Percentiles rank a stretch among this genome's conserved stretches.
These are phyloP conservation scores for Alligator mississippiensis DNA, from an alignment of 2,113 vertebrate species.

Conservation along the genomic window DNA sequence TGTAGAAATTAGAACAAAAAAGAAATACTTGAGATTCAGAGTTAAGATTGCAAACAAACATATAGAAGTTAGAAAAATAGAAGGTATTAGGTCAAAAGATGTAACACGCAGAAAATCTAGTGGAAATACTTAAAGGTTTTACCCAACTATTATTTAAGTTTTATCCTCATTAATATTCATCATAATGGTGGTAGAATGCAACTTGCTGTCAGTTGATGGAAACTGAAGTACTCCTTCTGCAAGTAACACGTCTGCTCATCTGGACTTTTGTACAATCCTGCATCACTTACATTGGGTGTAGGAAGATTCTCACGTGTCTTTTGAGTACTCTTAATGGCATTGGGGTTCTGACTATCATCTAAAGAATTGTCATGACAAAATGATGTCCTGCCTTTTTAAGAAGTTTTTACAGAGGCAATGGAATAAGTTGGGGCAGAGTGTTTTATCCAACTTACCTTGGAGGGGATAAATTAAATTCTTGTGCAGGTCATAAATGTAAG, in stretches of 20 bases:
- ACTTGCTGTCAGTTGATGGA: not conserved
- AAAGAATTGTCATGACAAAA: not conserved
- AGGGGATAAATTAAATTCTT: too few species aligned
- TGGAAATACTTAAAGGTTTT: not conserved
- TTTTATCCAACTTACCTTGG: not conserved
- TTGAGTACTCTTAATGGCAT: not conserved
- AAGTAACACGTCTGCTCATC: not conserved
- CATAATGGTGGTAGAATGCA: not conserved
- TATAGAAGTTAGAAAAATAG: not conserved
- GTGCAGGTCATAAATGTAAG: too few species aligned
- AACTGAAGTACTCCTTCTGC: not conserved
- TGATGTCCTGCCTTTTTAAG: not conserved
- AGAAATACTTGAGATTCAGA: not conserved
- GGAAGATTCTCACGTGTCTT: not conserved
- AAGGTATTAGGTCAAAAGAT: not conserved
- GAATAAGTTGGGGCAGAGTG: not conserved
- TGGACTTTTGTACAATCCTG: not conserved
- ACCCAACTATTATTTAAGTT: not conserved
- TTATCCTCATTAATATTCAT: not conserved
- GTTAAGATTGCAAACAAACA: not conserved
- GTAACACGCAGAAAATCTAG: not conserved
- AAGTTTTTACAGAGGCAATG: not conserved
- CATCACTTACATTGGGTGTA: not conserved
- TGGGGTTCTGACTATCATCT: accelerated
- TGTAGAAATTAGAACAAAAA: not conserved